Conservation (phyloP, 1,140 invertebrate genomes). For the Ylistrum balloti region DNA sequence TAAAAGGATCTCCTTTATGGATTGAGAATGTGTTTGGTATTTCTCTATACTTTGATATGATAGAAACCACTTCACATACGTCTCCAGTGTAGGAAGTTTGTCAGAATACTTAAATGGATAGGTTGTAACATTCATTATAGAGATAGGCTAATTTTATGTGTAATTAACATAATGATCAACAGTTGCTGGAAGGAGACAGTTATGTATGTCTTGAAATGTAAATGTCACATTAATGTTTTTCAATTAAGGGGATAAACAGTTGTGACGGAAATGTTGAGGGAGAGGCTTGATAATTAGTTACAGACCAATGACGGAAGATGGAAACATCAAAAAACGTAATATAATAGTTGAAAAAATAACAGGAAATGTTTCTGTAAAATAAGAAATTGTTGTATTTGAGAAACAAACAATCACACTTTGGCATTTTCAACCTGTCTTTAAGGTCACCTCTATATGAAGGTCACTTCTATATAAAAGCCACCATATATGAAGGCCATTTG, state of each 20-base stretch:
- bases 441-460: too few species aligned
- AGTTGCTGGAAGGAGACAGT: neutral
- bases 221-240: conserved; percentile 5
- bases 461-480: too few species aligned
- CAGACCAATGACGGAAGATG: neutral
- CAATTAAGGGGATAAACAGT: neutral
- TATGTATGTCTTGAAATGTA: neutral
- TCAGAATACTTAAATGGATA: neutral
- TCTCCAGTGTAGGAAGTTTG: neutral
- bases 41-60: neutral
- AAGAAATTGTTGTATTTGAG: too few species aligned
- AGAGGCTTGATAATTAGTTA: neutral
- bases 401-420: too few species aligned
- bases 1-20: conserved; percentile 26
- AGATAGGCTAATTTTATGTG: neutral
- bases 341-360: neutral
- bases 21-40: neutral
- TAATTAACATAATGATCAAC: neutral
- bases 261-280: neutral
- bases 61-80: neutral
- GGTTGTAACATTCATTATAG: neutral
- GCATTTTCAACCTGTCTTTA: too few species aligned
- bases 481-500: too few species aligned
- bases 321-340: neutral
- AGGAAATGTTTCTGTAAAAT: neutral